phyloP scores from a whole-genome alignment of 2,113 vertebrate genomes.

The Lepus americanus region DNA sequence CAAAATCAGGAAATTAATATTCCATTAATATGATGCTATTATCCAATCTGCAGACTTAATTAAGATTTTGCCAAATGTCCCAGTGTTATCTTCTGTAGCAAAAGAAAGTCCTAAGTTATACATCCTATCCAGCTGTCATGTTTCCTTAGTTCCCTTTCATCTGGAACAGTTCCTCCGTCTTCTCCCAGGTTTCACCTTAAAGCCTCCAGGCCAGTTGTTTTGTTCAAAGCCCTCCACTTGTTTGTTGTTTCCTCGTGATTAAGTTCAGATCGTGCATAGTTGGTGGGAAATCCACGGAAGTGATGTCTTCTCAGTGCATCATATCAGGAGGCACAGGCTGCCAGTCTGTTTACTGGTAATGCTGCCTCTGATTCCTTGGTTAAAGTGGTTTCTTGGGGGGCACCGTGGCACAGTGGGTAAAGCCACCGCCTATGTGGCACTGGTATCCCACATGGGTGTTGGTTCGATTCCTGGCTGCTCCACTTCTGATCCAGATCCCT shows the following conservation, averaged over 20 bases:
- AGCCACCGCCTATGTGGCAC: too few relatives aligned
- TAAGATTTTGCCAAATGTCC: not conserved
- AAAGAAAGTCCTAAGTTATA: not conserved
- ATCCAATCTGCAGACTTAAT: not conserved
- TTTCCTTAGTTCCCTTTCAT: not conserved
- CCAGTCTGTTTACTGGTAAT: not conserved
- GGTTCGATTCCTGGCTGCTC: too few relatives aligned
- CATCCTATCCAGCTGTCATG: not conserved
- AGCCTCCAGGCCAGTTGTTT: not conserved
- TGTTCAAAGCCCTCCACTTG: not conserved
- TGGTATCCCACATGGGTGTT: too few relatives aligned
- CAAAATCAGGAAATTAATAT: conserved; percentile 48
- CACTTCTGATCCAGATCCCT: too few relatives aligned
- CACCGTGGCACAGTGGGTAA: too few relatives aligned
- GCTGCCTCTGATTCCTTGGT: not conserved
- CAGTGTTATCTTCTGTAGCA: not conserved
- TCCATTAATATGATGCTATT: not conserved
- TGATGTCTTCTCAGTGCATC: not conserved
- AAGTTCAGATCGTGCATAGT: conserved; percentile 12
- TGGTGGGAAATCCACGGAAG: not conserved
- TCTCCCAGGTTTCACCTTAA: not conserved
- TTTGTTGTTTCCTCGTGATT: conserved; percentile 12
- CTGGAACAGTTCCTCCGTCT: not conserved
- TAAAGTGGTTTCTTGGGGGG: not conserved
- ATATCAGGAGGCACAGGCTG: not conserved